Percentiles rank a stretch among this genome's conserved stretches.
phyloP scores from a whole-genome alignment of 2,797 vertebrate genomes.

The Acestrorhynchus altus region DNA sequence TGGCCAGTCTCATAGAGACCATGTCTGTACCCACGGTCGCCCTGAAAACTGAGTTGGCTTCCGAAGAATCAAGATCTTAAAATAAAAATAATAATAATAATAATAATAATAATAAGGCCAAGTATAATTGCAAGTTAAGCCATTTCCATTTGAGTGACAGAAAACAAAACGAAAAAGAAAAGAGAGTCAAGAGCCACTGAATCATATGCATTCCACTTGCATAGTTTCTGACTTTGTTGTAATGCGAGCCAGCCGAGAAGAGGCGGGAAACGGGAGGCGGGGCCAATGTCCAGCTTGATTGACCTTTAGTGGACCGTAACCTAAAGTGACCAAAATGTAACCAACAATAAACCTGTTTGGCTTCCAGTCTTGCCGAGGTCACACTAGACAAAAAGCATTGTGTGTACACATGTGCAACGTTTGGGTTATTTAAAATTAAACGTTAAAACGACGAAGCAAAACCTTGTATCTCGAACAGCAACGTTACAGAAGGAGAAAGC shows the following conservation, averaged over 20 bases:
- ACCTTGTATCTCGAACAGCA: too few relatives aligned
- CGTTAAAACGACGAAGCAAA: too few relatives aligned
- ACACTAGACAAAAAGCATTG: neutral
- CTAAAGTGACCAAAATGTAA: slow-evolving; percentile 11
- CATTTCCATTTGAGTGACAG: slow-evolving; percentile 70
- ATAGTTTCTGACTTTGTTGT: slow-evolving; percentile 80
- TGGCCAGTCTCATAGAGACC: slow-evolving; percentile 99
- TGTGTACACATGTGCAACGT: too few relatives aligned
- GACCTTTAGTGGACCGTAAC: slow-evolving; percentile 65
- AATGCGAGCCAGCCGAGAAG: slow-evolving; percentile 72
- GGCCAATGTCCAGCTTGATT: slow-evolving; percentile 55
- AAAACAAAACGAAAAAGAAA: slow-evolving; percentile 51
- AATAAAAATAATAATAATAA: slow-evolving; percentile 78
- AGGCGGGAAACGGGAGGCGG: slow-evolving; percentile 51
- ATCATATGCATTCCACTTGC: slow-evolving; percentile 84
- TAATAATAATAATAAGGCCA: slow-evolving; percentile 74
- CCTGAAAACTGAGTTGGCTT: slow-evolving; percentile 92
- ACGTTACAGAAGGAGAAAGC: neutral
- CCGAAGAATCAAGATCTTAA: slow-evolving; percentile 98
- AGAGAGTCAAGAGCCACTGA: slow-evolving; percentile 57
- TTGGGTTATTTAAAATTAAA: too few relatives aligned
- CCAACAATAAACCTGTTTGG: neutral
- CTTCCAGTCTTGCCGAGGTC: neutral
- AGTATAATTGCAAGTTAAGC: slow-evolving; percentile 77
- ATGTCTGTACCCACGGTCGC: slow-evolving; percentile 97